A percentile compares a stretch with the other conserved stretches of the same genome.
These are phyloP conservation scores for Heterohyrax brucei DNA, from an alignment of 2,797 vertebrate genomes.

Conservation along the genomic window DNA sequence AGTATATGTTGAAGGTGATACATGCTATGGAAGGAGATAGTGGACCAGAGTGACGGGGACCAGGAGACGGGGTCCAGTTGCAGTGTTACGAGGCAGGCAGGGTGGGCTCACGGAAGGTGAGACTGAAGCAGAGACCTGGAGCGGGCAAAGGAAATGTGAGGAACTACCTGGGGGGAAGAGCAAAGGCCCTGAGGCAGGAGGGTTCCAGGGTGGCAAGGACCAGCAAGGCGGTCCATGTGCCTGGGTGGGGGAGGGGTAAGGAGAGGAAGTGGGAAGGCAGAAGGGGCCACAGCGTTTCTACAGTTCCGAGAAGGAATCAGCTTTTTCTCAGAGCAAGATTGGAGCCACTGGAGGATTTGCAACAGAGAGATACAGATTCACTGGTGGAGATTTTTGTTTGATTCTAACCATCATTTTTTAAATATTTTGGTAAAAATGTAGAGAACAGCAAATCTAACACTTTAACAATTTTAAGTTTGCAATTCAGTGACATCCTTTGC, in stretches of 20 bases:
- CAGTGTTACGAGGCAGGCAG: too few relatives aligned
- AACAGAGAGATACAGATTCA: neutral
- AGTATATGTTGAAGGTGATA: neutral
- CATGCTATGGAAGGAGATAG: neutral
- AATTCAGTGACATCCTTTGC: neutral
- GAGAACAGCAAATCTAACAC: neutral
- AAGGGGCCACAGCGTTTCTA: neutral
- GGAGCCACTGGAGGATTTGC: neutral
- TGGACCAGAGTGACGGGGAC: neutral
- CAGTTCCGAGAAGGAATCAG: neutral
- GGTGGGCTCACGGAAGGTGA: neutral
- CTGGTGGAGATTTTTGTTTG: neutral
- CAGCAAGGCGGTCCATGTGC: neutral
- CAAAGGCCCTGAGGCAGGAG: slow-evolving; percentile 18
- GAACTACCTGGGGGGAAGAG: neutral
- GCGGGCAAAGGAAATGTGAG: neutral
- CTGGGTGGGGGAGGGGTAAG: rapidly evolving
- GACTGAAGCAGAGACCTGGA: neutral
- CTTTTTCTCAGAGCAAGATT: neutral
- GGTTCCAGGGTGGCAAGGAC: neutral
- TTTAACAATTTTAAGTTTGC: neutral
- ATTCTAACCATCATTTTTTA: neutral
- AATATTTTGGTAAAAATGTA: neutral
- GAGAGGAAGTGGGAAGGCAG: neutral
- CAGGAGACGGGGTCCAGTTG: neutral